Percentiles rank a stretch among this genome's conserved stretches.
Evolutionary conservation across 2,797 vertebrate genomes (phyloP).

Genomic region (Notoglanidium macrostoma): DNA sequence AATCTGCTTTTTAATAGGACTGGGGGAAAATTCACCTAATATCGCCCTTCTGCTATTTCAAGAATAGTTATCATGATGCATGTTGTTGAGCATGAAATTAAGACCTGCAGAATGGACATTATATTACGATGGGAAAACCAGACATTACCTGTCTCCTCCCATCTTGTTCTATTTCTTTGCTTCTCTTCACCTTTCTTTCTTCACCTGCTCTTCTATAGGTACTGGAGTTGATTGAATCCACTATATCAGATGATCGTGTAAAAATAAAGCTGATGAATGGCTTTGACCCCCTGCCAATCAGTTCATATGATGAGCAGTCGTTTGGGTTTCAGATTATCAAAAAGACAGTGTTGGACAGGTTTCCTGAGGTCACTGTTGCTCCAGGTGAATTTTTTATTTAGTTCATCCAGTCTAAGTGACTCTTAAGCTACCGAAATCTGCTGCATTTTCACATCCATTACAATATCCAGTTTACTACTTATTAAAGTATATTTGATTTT

Average conservation of each 20-base stretch:
- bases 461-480: background rate
- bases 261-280: conserved; percentile 78
- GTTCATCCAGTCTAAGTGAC: background rate
- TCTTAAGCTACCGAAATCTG: background rate
- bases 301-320: conserved; percentile 78
- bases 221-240: conserved; percentile 75
- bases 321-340: conserved; percentile 88
- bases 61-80: background rate
- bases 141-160: background rate
- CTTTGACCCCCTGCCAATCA: conserved; percentile 86
- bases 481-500: background rate
- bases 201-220: conserved; percentile 70
- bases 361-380: conserved; percentile 81
- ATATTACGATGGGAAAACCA: background rate
- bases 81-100: background rate
- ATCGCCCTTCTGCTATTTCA: background rate
- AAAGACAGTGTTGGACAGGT: conserved; percentile 83
- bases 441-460: background rate
- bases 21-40: background rate
- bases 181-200: background rate
- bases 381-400: conserved; percentile 76
- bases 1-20: background rate
- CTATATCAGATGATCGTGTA: conserved; percentile 84
- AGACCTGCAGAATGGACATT: background rate
- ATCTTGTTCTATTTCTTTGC: background rate